phyloP scores from a whole-genome alignment of 2,888 invertebrate species.

The Pseudoips prasinana region DNA sequence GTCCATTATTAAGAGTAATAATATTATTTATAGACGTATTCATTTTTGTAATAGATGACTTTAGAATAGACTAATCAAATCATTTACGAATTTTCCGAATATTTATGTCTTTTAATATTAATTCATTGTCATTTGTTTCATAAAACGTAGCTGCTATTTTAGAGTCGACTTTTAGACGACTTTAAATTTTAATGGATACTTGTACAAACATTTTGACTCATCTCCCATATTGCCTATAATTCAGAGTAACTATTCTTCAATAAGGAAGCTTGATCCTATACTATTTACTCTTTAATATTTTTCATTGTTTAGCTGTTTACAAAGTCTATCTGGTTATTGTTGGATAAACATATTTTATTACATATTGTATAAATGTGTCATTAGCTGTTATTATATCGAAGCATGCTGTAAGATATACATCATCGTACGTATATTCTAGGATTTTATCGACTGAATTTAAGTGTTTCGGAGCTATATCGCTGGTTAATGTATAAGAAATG shows the following conservation, averaged over 20 bases:
- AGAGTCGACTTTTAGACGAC: constrained; percentile 22
- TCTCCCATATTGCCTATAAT: constrained; percentile 36
- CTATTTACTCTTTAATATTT: constrained; percentile 51
- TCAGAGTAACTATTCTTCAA: constrained; percentile 48
- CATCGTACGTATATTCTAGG: constrained; percentile 50
- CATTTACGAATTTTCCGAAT: constrained; percentile 30
- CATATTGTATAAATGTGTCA: constrained; percentile 54
- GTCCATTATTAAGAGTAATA: constrained; percentile 73
- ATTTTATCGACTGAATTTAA: constrained; percentile 69
- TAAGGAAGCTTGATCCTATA: constrained; percentile 41
- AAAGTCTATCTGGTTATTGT: constrained; percentile 77
- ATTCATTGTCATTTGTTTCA: constrained; percentile 19
- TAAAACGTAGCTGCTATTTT: constrained; percentile 19
- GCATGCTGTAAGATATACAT: constrained; percentile 60
- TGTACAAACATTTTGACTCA: constrained; percentile 43
- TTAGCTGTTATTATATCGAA: constrained; percentile 53
- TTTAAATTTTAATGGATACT: constrained; percentile 33
- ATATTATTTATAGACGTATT: constrained; percentile 70
- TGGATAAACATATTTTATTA: constrained; percentile 72
- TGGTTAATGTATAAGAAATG: constrained; percentile 43
- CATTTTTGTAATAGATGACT: constrained; percentile 61
- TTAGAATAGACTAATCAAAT: constrained; percentile 46
- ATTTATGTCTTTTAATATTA: constrained; percentile 20
- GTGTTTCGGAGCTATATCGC: constrained; percentile 51
- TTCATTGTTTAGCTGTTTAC: constrained; percentile 65